These are phyloP conservation scores for Connochaetes taurinus DNA, from an alignment of 2,113 vertebrate genomes.

Conservation along the genomic window DNA sequence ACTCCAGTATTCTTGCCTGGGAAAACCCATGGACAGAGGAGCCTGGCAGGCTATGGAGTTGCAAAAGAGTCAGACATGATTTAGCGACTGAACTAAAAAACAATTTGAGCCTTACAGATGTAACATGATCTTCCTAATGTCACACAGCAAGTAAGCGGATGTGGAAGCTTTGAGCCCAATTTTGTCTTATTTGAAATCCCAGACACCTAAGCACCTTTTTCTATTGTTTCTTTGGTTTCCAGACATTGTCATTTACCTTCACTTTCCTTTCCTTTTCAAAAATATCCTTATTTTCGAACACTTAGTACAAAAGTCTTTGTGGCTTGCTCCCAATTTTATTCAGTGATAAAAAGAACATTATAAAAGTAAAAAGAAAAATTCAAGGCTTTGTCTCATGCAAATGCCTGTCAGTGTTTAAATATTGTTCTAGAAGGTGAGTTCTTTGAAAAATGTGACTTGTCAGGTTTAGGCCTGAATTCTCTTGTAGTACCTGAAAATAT, in stretches of 20 bases:
- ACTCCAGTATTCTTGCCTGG: neutral
- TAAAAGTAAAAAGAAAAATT: constrained; percentile 76
- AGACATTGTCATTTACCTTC: neutral
- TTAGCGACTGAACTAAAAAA: neutral
- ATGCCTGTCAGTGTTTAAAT: constrained; percentile 77
- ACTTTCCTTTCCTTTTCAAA: constrained; percentile 25
- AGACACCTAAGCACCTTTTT: neutral
- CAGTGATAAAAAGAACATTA: constrained; percentile 72
- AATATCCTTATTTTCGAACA: constrained; percentile 54
- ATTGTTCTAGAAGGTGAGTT: constrained; percentile 73
- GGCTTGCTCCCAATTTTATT: constrained; percentile 74
- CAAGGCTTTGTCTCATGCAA: constrained; percentile 69
- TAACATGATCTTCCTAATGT: neutral
- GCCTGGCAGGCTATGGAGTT: neutral
- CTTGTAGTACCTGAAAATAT: constrained; percentile 51
- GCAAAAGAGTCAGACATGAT: neutral
- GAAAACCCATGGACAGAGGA: neutral
- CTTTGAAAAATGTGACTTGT: constrained; percentile 71
- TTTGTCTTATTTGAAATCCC: neutral
- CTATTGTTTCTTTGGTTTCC: neutral
- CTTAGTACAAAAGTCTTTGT: constrained; percentile 60
- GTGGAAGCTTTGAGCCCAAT: neutral
- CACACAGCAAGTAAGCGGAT: neutral
- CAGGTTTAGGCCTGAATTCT: constrained; percentile 52
- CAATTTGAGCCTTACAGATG: neutral